phyloP scores from a whole-genome alignment of 2,888 invertebrate genomes.

The Sphaerophoria rueppellii region DNA sequence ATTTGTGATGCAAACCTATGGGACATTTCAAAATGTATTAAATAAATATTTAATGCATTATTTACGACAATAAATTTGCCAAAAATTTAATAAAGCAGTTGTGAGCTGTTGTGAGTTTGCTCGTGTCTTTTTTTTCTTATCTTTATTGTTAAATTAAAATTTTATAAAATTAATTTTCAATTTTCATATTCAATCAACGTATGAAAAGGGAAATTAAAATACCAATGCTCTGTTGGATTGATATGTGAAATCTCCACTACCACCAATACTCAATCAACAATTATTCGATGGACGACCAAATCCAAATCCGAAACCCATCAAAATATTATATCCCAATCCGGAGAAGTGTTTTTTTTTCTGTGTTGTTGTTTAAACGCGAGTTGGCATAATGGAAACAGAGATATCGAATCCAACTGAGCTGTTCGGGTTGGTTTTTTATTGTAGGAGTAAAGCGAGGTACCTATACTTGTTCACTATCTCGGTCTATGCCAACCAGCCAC shows the following conservation, averaged over 20 bases:
- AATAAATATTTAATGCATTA: conserved; percentile 34
- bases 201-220: conserved; percentile 72
- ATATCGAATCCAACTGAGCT: conserved; percentile 5
- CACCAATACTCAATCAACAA: background rate
- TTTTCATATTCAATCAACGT: conserved; percentile 73
- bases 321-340: conserved; percentile 65
- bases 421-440: background rate
- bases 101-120: background rate
- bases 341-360: conserved; percentile 27
- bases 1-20: conserved; percentile 45
- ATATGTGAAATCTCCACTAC: conserved; percentile 40
- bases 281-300: conserved; percentile 38
- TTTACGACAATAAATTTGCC: conserved; percentile 47
- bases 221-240: conserved; percentile 35
- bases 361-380: background rate
- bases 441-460: conserved; percentile 15
- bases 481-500: background rate
- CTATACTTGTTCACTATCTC: conserved; percentile 10
- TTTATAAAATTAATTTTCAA: conserved; percentile 56
- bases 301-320: conserved; percentile 69
- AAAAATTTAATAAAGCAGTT: conserved; percentile 11
- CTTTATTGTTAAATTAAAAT: conserved; percentile 36
- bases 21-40: conserved; percentile 3
- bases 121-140: conserved; percentile 1
- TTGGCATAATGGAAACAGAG: background rate